Evolutionary conservation across 2,888 invertebrate species (phyloP).

Genomic region (Netelia virgata): DNA sequence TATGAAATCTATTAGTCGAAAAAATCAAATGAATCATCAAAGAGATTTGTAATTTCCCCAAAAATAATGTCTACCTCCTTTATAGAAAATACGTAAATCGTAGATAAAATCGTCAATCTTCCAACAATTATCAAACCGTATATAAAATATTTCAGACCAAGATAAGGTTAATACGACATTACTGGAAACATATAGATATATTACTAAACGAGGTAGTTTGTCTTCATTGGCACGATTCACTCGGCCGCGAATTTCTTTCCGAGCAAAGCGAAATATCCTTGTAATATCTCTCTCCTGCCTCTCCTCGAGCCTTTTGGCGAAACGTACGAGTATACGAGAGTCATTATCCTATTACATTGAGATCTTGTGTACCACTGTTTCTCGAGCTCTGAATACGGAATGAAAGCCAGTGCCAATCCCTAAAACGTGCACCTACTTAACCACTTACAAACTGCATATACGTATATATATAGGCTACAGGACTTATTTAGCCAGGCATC

Average conservation of each 20-base stretch:
- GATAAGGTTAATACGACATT: too few relatives aligned
- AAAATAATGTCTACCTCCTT: too few relatives aligned
- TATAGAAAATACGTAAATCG: too few relatives aligned
- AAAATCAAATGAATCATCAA: too few relatives aligned
- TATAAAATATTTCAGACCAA: too few relatives aligned
- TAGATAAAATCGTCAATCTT: too few relatives aligned
- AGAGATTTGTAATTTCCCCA: too few relatives aligned
- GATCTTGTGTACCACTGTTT: constrained; percentile 39
- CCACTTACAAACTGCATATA: constrained; percentile 24
- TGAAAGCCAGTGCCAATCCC: constrained; percentile 41
- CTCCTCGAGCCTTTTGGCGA: constrained; percentile 2
- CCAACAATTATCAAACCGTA: too few relatives aligned
- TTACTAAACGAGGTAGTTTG: constrained; percentile 8
- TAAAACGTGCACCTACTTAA: constrained; percentile 53
- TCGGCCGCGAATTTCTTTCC: constrained; percentile 12
- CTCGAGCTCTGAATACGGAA: constrained; percentile 37
- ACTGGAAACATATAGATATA: not conserved
- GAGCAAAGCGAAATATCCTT: not conserved
- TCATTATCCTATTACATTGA: constrained; percentile 44
- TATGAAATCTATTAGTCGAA: too few relatives aligned
- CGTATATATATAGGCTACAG: not conserved
- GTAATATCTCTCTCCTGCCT: constrained; percentile 3
- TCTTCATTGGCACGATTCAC: constrained; percentile 32
- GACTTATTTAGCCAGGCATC: constrained; percentile 42
- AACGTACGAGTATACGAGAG: constrained; percentile 15